A percentile compares a stretch with the other conserved stretches of the same genome.
Evolutionary conservation across 2,113 vertebrate genomes (phyloP).

Genomic region (Galbula dea): DNA sequence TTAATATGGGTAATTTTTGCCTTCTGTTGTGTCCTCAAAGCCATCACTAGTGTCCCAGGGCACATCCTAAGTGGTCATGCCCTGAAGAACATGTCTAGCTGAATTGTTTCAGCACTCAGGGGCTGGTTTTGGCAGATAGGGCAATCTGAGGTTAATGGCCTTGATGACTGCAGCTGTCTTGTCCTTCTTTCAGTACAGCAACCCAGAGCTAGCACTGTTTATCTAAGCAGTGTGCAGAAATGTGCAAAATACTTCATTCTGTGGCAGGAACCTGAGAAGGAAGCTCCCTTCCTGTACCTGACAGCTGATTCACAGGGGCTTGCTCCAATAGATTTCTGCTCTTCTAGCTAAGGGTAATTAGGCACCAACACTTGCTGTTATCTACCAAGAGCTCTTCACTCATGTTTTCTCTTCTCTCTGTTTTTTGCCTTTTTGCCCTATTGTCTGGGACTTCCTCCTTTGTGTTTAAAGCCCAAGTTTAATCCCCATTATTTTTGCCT

Average conservation of each 20-base stretch:
- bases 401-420: neutral
- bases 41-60: neutral
- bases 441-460: neutral
- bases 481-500: neutral
- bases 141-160: neutral
- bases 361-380: neutral
- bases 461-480: neutral
- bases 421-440: neutral
- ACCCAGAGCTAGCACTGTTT: neutral
- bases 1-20: neutral
- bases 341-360: neutral
- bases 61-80: neutral
- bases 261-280: neutral
- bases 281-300: neutral
- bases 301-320: neutral
- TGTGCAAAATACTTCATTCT: neutral
- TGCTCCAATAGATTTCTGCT: neutral
- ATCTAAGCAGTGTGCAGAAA: neutral
- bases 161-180: neutral
- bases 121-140: neutral
- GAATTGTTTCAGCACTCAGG: neutral
- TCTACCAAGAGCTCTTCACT: neutral
- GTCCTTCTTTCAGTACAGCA: neutral
- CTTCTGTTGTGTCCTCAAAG: neutral
- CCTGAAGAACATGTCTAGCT: neutral